Base-by-base conservation (phyloP, 92 coral and sea anemone species). In the Porites lobata region DNA sequence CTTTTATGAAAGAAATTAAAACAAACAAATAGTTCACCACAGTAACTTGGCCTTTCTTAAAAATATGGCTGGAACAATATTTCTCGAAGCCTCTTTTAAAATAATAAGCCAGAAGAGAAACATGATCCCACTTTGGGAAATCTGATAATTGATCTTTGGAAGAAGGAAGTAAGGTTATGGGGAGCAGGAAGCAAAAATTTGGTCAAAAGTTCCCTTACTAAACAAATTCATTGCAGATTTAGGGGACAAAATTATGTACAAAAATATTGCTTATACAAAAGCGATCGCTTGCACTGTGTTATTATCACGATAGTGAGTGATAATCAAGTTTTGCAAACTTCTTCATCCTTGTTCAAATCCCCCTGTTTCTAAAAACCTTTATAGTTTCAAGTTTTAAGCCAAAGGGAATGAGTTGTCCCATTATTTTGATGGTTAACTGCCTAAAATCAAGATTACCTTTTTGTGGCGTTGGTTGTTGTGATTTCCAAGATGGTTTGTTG, bases 401-500 rank as follows among this genome's bases (percentile, higher is more conserved):
- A 38, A 38, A 38, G 47, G 47, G 47, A 5, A 38, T 38, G 47
- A 38, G 47, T 4, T 32, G 43, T 4, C 47, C 1, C 6, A 38
- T 38, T 0, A 38, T 5, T 38, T 57, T 7, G 32, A 20, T 13
- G 15, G 10, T 52, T 18, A 19, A 67, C 9, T 6, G 29, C 22
- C 6, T 26, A 67, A 67, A 58, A 17, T 38, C 47, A 4, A n/a
- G 32, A 73, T 75, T 84, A 84, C 87, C 87, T 24, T 62, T 50
- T 9, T 72, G 32, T 4, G 80, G 10, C 14, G 87, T 65, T 84
- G 54, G 50, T 20, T 69, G 56, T 20, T 69, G 19, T 12, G 80
- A 17, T 12, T 74, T 50, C 72, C 62, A 81, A 50, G 22, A 20
- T 13, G 85, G 50, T 81, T 68, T 51, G 24, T 19, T 69, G 1